These are phyloP conservation scores for Taenioides sp. DNA, from an alignment of 2,797 vertebrate genomes.

Conservation along the genomic window DNA sequence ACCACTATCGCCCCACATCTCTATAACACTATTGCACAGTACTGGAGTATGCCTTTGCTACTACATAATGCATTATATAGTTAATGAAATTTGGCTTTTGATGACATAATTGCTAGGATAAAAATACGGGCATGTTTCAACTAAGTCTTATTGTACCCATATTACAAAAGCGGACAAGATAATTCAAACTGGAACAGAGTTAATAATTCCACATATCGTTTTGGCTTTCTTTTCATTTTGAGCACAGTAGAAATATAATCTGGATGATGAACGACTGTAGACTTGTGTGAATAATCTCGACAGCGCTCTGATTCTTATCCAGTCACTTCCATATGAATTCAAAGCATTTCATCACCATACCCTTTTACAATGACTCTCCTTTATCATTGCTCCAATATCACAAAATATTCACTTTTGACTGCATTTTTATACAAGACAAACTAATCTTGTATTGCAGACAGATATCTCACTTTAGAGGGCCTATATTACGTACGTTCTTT, in stretches of 20 bases:
- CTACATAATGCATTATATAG: not conserved
- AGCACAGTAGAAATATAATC: conserved; percentile 7
- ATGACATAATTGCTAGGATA: not conserved
- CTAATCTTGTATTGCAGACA: not conserved
- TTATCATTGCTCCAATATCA: not conserved
- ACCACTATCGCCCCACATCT: not conserved
- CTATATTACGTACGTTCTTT: no score
- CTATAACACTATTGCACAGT: not conserved
- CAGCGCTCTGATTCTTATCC: conserved; percentile 6
- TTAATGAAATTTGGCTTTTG: not conserved
- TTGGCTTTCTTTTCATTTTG: conserved; percentile 8
- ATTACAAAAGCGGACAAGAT: not conserved
- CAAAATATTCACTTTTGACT: not conserved
- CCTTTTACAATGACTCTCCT: not conserved
- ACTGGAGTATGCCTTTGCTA: not conserved
- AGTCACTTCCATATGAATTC: not conserved
- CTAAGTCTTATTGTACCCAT: not conserved
- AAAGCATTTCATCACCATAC: not conserved
- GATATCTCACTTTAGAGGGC: not conserved
- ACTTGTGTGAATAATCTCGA: conserved; percentile 7
- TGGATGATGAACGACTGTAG: not conserved
- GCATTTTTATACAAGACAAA: no score
- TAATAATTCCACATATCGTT: conserved; percentile 10
- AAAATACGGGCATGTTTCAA: not conserved
- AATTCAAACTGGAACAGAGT: conserved; percentile 2